phyloP scores from a whole-genome alignment of 2,888 invertebrate species.

The Leucoma salicis region DNA sequence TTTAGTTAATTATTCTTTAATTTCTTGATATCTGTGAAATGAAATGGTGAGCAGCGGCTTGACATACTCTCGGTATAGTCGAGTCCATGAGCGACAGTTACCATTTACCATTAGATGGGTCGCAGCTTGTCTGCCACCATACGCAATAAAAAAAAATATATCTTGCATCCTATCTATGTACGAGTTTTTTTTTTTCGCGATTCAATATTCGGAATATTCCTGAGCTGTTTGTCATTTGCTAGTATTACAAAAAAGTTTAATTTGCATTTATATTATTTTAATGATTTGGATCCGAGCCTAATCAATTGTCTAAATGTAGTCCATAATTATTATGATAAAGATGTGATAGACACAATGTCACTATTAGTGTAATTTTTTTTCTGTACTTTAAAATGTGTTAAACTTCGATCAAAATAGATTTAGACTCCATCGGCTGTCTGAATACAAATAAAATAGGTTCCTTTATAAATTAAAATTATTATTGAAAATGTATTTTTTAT shows the following conservation, averaged over 20 bases:
- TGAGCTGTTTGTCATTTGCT: constrained; percentile 47
- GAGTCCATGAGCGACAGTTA: no score
- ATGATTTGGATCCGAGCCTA: constrained; percentile 60
- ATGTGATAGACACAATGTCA: constrained; percentile 50
- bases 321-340: constrained; percentile 39
- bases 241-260: constrained; percentile 39
- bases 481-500: no score
- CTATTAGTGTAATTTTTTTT: constrained; percentile 29
- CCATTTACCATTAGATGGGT: no score
- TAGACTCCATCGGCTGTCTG: constrained; percentile 9
- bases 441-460: constrained; percentile 5
- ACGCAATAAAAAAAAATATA: no score
- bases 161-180: no score
- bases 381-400: constrained; percentile 23
- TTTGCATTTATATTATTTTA: constrained; percentile 67
- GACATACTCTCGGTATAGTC: no score
- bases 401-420: constrained; percentile 29
- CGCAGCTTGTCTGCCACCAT: no score
- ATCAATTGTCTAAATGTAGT: constrained; percentile 50
- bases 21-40: no score
- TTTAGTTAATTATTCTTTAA: no score
- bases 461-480: constrained; percentile 9
- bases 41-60: no score
- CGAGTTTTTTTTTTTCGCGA: no score
- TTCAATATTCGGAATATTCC: no score